phyloP scores from a whole-genome alignment of 2,113 vertebrate species.

The Hoplias malabaricus region DNA sequence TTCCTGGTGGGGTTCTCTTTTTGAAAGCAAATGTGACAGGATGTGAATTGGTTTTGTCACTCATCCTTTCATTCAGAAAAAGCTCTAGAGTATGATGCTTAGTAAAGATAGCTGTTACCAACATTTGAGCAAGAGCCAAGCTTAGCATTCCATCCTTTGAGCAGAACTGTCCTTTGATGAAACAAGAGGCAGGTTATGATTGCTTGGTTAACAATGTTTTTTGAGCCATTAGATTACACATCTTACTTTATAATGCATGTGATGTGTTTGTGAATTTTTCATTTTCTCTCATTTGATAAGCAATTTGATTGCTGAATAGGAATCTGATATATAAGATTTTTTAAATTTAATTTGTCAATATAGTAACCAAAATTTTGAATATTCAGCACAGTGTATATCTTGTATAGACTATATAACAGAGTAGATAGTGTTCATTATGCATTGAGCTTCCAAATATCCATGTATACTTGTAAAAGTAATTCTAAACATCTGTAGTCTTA shows the following conservation, averaged over 20 bases:
- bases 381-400: not conserved
- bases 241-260: too few species aligned
- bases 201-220: too few species aligned
- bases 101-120: not conserved
- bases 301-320: too few species aligned
- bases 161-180: too few species aligned
- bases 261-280: too few species aligned
- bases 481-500: not conserved
- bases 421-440: not conserved
- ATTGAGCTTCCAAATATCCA: not conserved
- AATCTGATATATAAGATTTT: too few species aligned
- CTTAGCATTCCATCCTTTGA: too few species aligned
- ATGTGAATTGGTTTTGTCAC: not conserved
- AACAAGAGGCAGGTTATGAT: too few species aligned
- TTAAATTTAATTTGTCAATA: not conserved
- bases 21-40: not conserved
- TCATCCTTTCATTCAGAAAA: not conserved
- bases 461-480: too few species aligned
- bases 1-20: not conserved
- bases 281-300: too few species aligned
- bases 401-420: not conserved
- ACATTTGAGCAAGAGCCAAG: not conserved
- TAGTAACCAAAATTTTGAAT: not conserved
- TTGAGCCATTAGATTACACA: too few species aligned
- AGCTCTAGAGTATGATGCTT: not conserved